These are phyloP conservation scores for Syrphus vitripennis DNA, from an alignment of 2,888 invertebrate species.

Conservation along the genomic window DNA sequence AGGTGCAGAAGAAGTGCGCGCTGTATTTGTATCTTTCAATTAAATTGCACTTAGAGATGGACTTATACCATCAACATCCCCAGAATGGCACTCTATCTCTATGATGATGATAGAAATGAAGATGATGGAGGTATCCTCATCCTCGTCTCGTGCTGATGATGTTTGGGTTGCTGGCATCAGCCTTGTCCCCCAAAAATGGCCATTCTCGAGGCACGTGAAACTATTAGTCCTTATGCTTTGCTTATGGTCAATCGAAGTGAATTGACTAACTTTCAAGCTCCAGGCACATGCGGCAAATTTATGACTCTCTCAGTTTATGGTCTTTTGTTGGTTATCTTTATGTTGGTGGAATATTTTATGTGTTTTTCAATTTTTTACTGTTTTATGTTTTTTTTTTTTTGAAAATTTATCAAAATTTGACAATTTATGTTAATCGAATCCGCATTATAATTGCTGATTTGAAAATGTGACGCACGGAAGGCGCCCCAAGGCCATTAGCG, in stretches of 20 bases:
- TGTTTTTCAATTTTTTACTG: not conserved
- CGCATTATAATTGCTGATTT: conserved; percentile 64
- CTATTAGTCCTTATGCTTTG: conserved; percentile 60
- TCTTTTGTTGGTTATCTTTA: not conserved
- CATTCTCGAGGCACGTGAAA: conserved; percentile 63
- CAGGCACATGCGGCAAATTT: conserved; percentile 37
- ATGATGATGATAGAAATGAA: not conserved
- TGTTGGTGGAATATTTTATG: conserved; percentile 14
- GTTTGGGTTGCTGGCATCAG: conserved; percentile 18
- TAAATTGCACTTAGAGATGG: conserved; percentile 64
- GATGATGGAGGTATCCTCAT: not conserved
- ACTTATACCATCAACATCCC: conserved; percentile 8
- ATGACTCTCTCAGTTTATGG: not conserved
- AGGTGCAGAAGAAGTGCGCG: conserved; percentile 53
- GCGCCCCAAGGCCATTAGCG: conserved; percentile 54
- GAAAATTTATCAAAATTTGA: conserved; percentile 51
- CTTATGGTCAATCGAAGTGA: not conserved
- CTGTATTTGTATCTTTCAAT: conserved; percentile 64
- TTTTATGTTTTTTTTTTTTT: not conserved
- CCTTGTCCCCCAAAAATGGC: conserved; percentile 64
- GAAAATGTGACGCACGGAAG: conserved; percentile 53
- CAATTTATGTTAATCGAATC: conserved; percentile 41
- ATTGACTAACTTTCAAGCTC: conserved; percentile 7
- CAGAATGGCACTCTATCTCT: conserved; percentile 2
- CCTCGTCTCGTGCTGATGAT: not conserved